Conservation (phyloP, 1,140 invertebrate genomes). For the Anagrus nilaparvatae region DNA sequence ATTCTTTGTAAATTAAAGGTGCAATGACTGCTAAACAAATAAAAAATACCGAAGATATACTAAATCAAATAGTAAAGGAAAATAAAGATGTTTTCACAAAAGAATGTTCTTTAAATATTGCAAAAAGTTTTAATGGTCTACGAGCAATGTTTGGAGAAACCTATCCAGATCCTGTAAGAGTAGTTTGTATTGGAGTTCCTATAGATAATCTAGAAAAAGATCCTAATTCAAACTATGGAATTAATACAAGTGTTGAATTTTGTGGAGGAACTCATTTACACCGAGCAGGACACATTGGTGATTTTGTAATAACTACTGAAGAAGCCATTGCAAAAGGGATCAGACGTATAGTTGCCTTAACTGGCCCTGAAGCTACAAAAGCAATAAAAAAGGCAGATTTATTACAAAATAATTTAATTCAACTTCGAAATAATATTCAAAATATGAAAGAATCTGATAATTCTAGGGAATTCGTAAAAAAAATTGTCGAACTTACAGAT, state of each 20-base stretch:
- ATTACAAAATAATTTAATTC: slow-evolving; percentile 65
- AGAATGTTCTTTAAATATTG: slow-evolving; percentile 69
- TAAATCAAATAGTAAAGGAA: slow-evolving; percentile 65
- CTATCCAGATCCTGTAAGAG: slow-evolving; percentile 97
- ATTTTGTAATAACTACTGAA: slow-evolving; percentile 93
- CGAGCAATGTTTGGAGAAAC: slow-evolving; percentile 98
- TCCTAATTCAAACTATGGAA: slow-evolving; percentile 66
- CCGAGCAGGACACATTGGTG: slow-evolving; percentile 81
- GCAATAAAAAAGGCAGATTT: slow-evolving; percentile 67
- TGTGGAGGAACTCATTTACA: slow-evolving; percentile 97
- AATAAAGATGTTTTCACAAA: slow-evolving; percentile 86
- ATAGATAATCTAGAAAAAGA: slow-evolving; percentile 83
- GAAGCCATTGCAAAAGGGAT: slow-evolving; percentile 99
- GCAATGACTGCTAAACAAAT: slow-evolving; percentile 83
- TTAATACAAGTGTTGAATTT: slow-evolving; percentile 94
- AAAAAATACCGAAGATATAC: slow-evolving; percentile 70
- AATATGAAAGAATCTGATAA: slow-evolving; percentile 44
- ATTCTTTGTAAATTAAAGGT: slow-evolving; percentile 28
- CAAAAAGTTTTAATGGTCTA: slow-evolving; percentile 88
- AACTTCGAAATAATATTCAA: slow-evolving; percentile 53
- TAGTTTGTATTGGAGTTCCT: slow-evolving; percentile 89
- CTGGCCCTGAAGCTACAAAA: slow-evolving; percentile 86
- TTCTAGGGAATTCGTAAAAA: slow-evolving; percentile 57
- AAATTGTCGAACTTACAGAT: slow-evolving; percentile 76
- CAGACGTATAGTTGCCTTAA: slow-evolving; percentile 91